phyloP scores from a whole-genome alignment of 1,140 invertebrate genomes.

The Oedothorax gibbosus region DNA sequence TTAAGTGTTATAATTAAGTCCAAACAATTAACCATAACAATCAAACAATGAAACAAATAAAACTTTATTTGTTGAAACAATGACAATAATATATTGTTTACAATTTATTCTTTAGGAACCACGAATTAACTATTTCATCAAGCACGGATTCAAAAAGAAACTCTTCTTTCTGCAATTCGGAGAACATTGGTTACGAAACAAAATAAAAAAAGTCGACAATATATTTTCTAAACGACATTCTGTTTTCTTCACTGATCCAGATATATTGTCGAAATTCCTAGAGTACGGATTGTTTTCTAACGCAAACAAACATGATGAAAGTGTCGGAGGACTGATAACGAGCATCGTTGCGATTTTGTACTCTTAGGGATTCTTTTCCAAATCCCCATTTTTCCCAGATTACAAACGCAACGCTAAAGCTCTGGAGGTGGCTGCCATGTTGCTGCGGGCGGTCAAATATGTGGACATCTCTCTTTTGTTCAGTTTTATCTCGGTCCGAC shows the following conservation, averaged over 20 bases:
- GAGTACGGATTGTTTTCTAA: conserved; percentile 11
- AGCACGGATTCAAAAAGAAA: conserved; percentile 35
- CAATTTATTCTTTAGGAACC: conserved; percentile 5
- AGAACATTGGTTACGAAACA: not conserved
- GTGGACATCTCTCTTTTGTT: not conserved
- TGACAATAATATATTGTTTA: not conserved
- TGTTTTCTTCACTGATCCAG: conserved; percentile 1
- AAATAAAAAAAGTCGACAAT: no score
- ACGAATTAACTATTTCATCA: conserved; percentile 36
- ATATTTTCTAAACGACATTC: no score
- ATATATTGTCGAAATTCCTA: conserved; percentile 11
- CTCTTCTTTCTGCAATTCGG: conserved; percentile 25
- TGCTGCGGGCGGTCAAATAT: conserved; percentile 14
- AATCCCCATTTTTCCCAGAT: no score
- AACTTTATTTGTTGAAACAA: not conserved
- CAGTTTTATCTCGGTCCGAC: not conserved
- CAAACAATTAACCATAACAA: no score
- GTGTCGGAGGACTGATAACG: conserved; percentile 22
- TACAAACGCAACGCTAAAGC: not conserved
- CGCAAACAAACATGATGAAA: not conserved
- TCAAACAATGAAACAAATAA: no score
- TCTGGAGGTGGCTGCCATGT: not conserved
- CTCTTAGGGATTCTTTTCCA: no score
- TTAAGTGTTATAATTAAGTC: no score
- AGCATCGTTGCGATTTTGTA: conserved; percentile 15